A percentile compares a stretch with the other conserved stretches of the same genome.
phyloP scores from a whole-genome alignment of 2,113 vertebrate genomes.

The Passer domesticus region DNA sequence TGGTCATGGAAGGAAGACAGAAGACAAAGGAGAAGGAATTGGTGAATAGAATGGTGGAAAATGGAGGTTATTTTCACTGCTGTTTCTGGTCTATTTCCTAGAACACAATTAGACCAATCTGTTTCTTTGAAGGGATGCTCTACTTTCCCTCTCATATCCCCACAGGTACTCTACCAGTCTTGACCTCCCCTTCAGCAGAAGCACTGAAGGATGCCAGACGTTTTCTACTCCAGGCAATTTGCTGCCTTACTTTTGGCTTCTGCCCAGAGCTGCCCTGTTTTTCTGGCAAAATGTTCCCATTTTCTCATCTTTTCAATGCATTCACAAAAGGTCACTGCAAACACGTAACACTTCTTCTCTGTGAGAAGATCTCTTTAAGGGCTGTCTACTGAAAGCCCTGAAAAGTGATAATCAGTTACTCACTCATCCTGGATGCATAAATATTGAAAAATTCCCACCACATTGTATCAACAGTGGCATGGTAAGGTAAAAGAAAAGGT shows the following conservation, averaged over 20 bases:
- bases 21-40: not conserved
- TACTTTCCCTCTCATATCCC: not conserved
- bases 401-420: not conserved
- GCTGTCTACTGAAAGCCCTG: not conserved
- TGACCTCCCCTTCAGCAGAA: not conserved
- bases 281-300: not conserved
- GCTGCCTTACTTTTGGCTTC: not conserved
- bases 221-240: not conserved
- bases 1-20: not conserved
- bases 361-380: not conserved
- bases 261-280: not conserved
- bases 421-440: not conserved
- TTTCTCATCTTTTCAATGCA: not conserved
- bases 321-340: not conserved
- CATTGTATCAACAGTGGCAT: not conserved
- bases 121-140: not conserved
- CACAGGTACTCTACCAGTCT: not conserved
- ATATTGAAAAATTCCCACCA: fast-evolving
- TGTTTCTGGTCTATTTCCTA: not conserved
- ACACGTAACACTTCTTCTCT: not conserved
- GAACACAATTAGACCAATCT: not conserved
- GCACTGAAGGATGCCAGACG: not conserved
- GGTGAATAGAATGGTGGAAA: not conserved
- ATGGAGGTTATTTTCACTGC: not conserved
- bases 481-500: not conserved